Base-by-base conservation (phyloP, 2,888 invertebrate genomes). In the Ectemnius continuus region DNA sequence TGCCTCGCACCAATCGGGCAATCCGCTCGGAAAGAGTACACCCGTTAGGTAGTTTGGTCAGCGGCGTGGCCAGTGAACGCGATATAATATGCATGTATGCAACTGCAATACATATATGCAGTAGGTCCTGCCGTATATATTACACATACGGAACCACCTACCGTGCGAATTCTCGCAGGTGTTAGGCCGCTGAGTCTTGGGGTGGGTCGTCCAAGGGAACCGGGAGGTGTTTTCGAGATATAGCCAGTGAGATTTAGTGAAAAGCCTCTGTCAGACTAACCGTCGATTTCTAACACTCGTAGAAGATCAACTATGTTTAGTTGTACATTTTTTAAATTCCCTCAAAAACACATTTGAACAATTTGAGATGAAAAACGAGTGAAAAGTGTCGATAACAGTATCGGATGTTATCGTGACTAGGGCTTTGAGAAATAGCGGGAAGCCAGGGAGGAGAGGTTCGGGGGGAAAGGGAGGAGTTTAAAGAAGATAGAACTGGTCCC, bases 161-260 rank as follows among this genome's bases (percentile, higher is more conserved):
- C 77, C 84, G 82, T 84, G 84, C 77, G 83, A 86, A 86, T 78
- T 76, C 79, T 80, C 75, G 81, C 84, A 84, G 84, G 84, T 84
- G 84, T 85, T 75, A 66, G 74, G 57, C 73, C 11, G 36, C 36
- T 2, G 36, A 36, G 36, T 36, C 36, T 36, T 36, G 8, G 67
- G 67, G 57, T 62, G 70, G 48, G 59, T 56, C 58, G 70, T 56
- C 56, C 61, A 23, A 48, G 61, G 48, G 28, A 1, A 60, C 6
- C 11, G 36, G 56, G 62, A 23, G 20, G 26, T 11, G 36, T 36
- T 36, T 36, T 36, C 36, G 6, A 36, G 36, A 11, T 36, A 36
- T 11, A 36, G 36, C 11, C 8, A 36, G 8, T 11, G 36, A 36
- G 5, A 36, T 36, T 36, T 36, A 36, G 6, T 36, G 36, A 11